Evolutionary conservation across 2,113 vertebrate species (phyloP), one percentile per base, ranked within the genome.

Genomic region (Lutjanus erythropterus): DNA sequence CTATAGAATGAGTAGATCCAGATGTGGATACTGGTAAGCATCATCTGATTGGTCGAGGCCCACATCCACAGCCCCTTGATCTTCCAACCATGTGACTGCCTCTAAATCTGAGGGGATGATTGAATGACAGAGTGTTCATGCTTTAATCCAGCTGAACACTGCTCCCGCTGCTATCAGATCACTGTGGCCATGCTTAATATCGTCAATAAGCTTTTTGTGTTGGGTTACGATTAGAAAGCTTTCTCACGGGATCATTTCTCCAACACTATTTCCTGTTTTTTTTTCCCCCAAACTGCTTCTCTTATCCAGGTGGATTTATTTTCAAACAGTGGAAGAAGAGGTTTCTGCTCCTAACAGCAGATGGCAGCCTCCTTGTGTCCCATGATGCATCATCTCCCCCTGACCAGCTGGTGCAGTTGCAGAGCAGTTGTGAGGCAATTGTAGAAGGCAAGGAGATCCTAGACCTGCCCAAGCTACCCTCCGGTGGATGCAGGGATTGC

Each of bases 301-400:
- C 27, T 31, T 46, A 7, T 76, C 12, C 74, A 96, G 96, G 95
- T 44, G 95, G 96, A 62, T 95, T 96, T 71, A 88, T 96, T 75
- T 96, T 96, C 74, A 96, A 96, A 78, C 95, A 96, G 69, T 96
- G 95, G 95, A 96, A 96, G 87, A 95, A 95, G 86, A 91, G 94
- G 64, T 96, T 94, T 72, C 77, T 96, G 39, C 88, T 93, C 5
- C 80, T 96, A 9, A 94, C 93, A 2, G 69, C 91, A 27, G 94
- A 95, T 23, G 96, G 96, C 18, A 91, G 86, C 47, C 91, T 96
- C 29, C 74, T 94, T 2, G 87, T 96, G 68, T 94, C 89, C 62
- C 94, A 91, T 1, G 94, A 96, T 66, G 91, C 88, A 0, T 89
- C 91, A 1, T 94, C 95, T 25, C 85, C 92, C 1, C 93, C 95